Base-by-base conservation (phyloP, 2,797 vertebrate species). In the Sebastes nivosus region DNA sequence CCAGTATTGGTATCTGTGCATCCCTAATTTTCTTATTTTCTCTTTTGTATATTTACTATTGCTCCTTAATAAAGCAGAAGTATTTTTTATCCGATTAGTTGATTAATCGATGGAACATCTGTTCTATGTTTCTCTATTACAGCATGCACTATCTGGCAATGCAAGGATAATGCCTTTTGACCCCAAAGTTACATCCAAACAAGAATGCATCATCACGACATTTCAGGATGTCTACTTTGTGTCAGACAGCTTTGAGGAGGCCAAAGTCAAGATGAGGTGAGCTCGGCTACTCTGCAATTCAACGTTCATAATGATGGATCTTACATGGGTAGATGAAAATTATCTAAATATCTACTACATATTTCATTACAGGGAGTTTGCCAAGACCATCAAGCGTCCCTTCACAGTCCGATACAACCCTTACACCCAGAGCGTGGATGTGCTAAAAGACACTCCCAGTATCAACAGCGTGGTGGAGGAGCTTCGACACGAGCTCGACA, bases 241-340 rank as follows among this genome's bases (percentile, higher is more conserved):
- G 87, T 99, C 98, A 65, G 97, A 98, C 92, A 99, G 97, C 90
- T 99, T 99, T 92, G 98, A 99, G 94, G 98, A 99, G 83, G 98
- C 98, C 88, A 98, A 99, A 93, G 97, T 97, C 81, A 98, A 97
- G 87, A 98, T 99, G 97, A 98, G 97, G 98, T 99, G 91, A 84
- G 85, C 14, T 54, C 22, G 3, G 20, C 42, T 57, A 8, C n/a
- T 34, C 18, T 34, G 12, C 3, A 1, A 32, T 58, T 10, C 22
- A 25, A n/a, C 13, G 34, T 32, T 29, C 6, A 29, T n/a, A 20
- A 38, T 8, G 3, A 14, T 6, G 50, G 1, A 67, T 55, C 22
- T 50, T 27, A 4, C 11, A 67, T 4, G 2, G 8, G 36, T 24
- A 12, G 1, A 36, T 67, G 6, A 25, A 52, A 50, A 42, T 10